phyloP scores from a whole-genome alignment of 2,888 invertebrate genomes.

The Lordiphosa fenestrarum region DNA sequence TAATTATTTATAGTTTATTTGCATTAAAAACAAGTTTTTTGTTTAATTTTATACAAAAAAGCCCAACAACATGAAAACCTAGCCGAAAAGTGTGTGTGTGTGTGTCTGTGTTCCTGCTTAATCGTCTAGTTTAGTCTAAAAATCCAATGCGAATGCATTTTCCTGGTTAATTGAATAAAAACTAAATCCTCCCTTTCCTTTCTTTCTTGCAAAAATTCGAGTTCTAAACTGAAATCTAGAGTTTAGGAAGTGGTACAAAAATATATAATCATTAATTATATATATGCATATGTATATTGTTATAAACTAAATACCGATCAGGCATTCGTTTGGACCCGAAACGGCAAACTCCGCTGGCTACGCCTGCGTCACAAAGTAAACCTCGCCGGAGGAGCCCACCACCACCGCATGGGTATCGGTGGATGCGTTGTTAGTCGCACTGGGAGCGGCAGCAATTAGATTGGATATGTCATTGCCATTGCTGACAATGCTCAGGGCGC shows the following conservation, averaged over 20 bases:
- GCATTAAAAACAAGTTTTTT: slow-evolving; percentile 51
- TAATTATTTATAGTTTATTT: slow-evolving; percentile 31
- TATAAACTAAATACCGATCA: slow-evolving; percentile 58
- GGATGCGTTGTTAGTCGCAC: slow-evolving; percentile 16
- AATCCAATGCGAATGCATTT: too few species aligned
- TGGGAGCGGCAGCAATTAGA: slow-evolving; percentile 52
- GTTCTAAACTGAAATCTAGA: slow-evolving; percentile 9
- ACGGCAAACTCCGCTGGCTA: slow-evolving; percentile 66
- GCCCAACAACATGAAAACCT: slow-evolving; percentile 62
- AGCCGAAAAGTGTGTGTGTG: slow-evolving; percentile 40
- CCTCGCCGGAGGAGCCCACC: slow-evolving; percentile 70
- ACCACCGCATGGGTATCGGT: slow-evolving; percentile 68
- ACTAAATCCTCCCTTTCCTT: not conserved
- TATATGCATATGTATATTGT: slow-evolving; percentile 29
- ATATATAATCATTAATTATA: slow-evolving; percentile 47
- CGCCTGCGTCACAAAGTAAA: slow-evolving; percentile 77
- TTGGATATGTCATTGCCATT: slow-evolving; percentile 59
- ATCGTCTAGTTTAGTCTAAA: not conserved
- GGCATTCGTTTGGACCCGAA: slow-evolving; percentile 48
- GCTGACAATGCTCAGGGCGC: slow-evolving; percentile 63
- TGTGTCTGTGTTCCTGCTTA: slow-evolving; percentile 20
- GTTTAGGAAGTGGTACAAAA: slow-evolving; percentile 47
- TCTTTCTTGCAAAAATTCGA: slow-evolving; percentile 1
- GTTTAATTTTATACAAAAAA: slow-evolving; percentile 29
- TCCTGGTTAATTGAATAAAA: not conserved